phyloP scores from a whole-genome alignment of 2,113 vertebrate species.

The Chascanopsetta lugubris region DNA sequence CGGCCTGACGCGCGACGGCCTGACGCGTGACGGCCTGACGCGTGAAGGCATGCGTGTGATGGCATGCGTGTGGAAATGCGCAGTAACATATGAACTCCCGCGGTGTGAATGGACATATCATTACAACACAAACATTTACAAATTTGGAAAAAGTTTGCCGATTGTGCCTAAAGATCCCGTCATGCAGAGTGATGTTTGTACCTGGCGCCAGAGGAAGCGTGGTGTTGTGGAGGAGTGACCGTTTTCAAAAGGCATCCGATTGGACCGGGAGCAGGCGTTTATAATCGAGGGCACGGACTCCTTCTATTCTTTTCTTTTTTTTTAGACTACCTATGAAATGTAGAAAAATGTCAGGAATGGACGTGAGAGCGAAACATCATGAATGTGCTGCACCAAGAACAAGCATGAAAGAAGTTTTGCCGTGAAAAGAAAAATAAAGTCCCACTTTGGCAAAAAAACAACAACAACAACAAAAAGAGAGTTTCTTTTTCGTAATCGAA shows the following conservation, averaged over 20 bases:
- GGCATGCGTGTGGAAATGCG: constrained; percentile 80
- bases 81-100: constrained; percentile 73
- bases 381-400: constrained; percentile 63
- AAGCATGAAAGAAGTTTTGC: constrained; percentile 34
- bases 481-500: constrained; percentile 44
- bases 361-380: constrained; percentile 67
- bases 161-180: constrained; percentile 74
- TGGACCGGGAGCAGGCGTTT: constrained; percentile 53
- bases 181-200: constrained; percentile 75
- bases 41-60: constrained; percentile 77
- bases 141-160: constrained; percentile 66
- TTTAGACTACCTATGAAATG: constrained; percentile 58
- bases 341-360: constrained; percentile 65
- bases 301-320: too few relatives aligned
- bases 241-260: constrained; percentile 78
- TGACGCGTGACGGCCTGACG: constrained; percentile 58
- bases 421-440: constrained; percentile 62
- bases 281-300: constrained; percentile 48
- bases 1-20: too few relatives aligned
- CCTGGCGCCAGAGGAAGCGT: constrained; percentile 63
- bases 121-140: constrained; percentile 84
- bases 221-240: constrained; percentile 54
- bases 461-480: constrained; percentile 27
- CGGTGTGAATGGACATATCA: constrained; percentile 76
- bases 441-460: constrained; percentile 70